These are phyloP conservation scores for Herpetotheres cachinnans DNA, from an alignment of 2,113 vertebrate species.

Conservation along the genomic window DNA sequence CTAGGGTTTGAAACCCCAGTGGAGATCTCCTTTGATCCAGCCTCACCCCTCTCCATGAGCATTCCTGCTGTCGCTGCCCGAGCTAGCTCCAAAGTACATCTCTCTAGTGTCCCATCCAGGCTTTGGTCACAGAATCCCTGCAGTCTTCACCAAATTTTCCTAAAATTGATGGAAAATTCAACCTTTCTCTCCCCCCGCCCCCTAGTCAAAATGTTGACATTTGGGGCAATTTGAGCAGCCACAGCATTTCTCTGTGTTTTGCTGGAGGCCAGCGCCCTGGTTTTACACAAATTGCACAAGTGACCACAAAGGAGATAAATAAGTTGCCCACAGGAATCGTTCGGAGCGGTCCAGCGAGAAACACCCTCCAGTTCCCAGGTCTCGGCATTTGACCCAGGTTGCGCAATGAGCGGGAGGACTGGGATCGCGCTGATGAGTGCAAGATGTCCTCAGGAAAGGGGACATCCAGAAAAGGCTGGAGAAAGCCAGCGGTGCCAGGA, in stretches of 20 bases:
- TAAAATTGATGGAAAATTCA: background rate
- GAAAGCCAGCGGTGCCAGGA: background rate
- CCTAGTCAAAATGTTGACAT: background rate
- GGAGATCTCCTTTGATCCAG: background rate
- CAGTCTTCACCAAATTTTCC: background rate
- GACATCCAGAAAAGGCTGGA: background rate
- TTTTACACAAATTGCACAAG: background rate
- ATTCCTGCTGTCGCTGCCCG: background rate
- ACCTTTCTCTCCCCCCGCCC: background rate
- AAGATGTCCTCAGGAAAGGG: background rate
- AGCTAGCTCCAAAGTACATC: background rate
- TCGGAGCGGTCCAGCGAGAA: background rate
- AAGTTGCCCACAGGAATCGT: background rate
- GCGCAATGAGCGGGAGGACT: background rate
- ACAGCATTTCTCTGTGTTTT: background rate
- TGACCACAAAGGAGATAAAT: background rate
- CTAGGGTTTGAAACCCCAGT: background rate
- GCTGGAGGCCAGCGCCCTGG: background rate
- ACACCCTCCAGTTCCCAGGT: background rate
- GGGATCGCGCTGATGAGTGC: background rate
- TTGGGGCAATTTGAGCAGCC: background rate
- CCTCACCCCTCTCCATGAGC: background rate
- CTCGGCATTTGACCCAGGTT: fast-evolving
- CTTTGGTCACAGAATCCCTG: background rate
- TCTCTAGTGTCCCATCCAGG: background rate